Conservation (phyloP, 35 echinoderm and acorn worm species). For the Ophioderma brevispina region DNA sequence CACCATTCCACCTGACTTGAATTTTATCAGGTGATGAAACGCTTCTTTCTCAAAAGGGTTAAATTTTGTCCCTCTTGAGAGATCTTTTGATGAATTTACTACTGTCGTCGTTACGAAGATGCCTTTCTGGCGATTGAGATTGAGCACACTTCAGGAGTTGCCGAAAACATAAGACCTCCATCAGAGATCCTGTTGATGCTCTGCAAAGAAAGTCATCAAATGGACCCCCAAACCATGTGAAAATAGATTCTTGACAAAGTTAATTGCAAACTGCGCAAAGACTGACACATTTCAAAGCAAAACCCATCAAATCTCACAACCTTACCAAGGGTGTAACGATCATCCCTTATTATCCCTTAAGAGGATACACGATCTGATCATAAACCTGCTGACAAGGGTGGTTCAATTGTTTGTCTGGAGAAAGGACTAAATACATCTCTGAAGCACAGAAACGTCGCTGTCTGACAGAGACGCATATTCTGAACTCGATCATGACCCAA, state of each 20-base stretch:
- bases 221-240: not conserved
- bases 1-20: constrained; percentile 8
- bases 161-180: not conserved
- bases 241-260: constrained; percentile 3
- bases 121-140: not conserved
- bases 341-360: not conserved
- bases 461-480: not conserved
- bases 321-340: not conserved
- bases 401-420: not conserved
- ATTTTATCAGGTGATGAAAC: not conserved
- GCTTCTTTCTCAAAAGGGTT: not conserved
- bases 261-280: not conserved
- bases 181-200: not conserved
- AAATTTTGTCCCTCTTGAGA: constrained; percentile 15
- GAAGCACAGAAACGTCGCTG: constrained; percentile 4
- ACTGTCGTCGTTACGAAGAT: not conserved
- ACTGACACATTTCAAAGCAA: not conserved
- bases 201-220: not conserved
- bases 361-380: not conserved
- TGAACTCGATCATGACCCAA: constrained; percentile 13
- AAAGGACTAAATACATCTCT: constrained; percentile 36
- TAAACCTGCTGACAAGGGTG: constrained; percentile 1
- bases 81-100: not conserved
- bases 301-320: not conserved
- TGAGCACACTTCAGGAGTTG: not conserved